These are phyloP conservation scores for Cyprinodon tularosa DNA, from an alignment of 2,113 vertebrate species.

Conservation along the genomic window DNA sequence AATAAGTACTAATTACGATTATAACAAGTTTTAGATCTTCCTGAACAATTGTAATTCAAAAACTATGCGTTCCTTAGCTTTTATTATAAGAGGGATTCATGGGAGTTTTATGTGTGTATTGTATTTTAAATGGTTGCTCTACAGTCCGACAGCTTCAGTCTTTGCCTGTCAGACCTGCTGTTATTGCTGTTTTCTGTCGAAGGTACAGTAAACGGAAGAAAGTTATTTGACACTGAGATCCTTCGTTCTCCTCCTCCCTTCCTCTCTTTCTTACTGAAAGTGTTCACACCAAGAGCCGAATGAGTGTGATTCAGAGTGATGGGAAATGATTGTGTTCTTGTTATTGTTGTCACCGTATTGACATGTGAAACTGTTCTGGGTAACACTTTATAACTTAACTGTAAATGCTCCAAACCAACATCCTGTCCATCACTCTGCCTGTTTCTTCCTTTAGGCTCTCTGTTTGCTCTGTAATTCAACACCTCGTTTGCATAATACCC, in stretches of 20 bases:
- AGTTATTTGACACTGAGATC: conserved; percentile 47
- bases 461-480: conserved; percentile 77
- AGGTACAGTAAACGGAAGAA: conserved; percentile 40
- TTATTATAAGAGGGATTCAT: background rate
- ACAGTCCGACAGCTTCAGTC: no score
- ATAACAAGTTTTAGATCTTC: background rate
- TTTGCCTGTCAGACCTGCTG: background rate
- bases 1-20: background rate
- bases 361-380: conserved; percentile 3
- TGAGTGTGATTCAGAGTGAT: background rate
- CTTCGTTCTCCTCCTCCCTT: conserved; percentile 22
- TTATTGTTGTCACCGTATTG: conserved; percentile 4
- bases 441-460: conserved; percentile 48
- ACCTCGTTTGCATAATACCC: conserved; percentile 73
- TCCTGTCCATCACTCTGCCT: conserved; percentile 20
- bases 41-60: no score
- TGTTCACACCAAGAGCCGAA: background rate
- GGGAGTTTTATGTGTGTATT: background rate
- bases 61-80: background rate
- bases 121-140: background rate
- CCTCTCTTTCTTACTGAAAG: conserved; percentile 5
- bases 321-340: conserved; percentile 8
- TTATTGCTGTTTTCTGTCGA: conserved; percentile 1
- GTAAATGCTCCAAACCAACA: conserved; percentile 20
- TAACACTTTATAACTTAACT: conserved; percentile 18